Conservation (phyloP, 2,113 vertebrate genomes). For the Cyanoderma ruficeps region DNA sequence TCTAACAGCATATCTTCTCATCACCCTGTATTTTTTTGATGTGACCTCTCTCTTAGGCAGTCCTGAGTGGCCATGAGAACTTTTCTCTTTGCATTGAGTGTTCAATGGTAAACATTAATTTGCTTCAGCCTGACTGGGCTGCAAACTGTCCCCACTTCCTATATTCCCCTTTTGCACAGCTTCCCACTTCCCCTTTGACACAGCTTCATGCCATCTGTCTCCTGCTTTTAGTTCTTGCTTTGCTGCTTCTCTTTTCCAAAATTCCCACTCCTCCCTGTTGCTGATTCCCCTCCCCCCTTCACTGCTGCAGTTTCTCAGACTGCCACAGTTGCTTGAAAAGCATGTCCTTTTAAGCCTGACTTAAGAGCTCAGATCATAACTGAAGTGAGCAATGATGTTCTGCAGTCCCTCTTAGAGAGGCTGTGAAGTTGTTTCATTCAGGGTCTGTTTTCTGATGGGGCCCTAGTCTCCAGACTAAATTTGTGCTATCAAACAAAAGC, state of each 20-base stretch:
- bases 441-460: neutral
- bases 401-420: neutral
- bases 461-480: neutral
- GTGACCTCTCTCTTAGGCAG: neutral
- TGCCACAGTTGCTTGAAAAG: neutral
- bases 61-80: neutral
- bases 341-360: neutral
- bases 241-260: constrained; percentile 10
- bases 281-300: neutral
- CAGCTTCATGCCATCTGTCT: neutral
- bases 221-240: constrained; percentile 38
- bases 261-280: neutral
- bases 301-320: neutral
- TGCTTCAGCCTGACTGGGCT: neutral
- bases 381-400: neutral
- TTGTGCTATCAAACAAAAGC: neutral
- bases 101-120: neutral
- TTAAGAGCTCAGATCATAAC: neutral
- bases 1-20: neutral
- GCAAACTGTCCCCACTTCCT: neutral
- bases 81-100: neutral
- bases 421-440: neutral
- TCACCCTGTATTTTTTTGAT: neutral
- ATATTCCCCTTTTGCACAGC: neutral
- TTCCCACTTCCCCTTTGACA: constrained; percentile 41